Evolutionary conservation across 2,888 invertebrate genomes (phyloP).

Genomic region (Scrobipalpa atriplicella): DNA sequence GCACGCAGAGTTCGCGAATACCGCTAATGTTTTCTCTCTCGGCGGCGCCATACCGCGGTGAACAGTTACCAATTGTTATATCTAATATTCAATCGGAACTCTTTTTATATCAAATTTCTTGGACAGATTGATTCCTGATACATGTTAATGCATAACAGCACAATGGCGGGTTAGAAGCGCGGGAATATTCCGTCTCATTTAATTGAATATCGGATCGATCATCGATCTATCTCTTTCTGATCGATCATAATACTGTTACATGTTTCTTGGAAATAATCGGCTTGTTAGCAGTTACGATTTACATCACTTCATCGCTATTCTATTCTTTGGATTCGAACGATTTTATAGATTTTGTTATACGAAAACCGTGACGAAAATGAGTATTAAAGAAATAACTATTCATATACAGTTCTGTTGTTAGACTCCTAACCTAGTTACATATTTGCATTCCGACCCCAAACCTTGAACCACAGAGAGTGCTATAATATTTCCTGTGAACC

Average conservation of each 20-base stretch:
- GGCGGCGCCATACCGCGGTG: conserved; percentile 48
- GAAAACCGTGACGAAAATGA: too few species aligned
- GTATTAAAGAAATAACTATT: too few species aligned
- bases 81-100: conserved; percentile 65
- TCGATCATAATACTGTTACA: conserved; percentile 45
- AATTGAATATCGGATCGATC: conserved; percentile 76
- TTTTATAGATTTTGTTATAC: too few species aligned
- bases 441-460: not conserved
- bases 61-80: conserved; percentile 75
- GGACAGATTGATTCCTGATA: conserved; percentile 72
- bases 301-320: too few species aligned
- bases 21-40: conserved; percentile 50
- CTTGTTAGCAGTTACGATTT: too few species aligned
- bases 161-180: conserved; percentile 66
- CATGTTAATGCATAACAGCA: conserved; percentile 64
- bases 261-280: too few species aligned
- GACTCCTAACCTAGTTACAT: conserved; percentile 1
- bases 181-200: conserved; percentile 69
- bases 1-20: conserved; percentile 48
- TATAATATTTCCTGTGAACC: not conserved
- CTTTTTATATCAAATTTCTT: conserved; percentile 71
- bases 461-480: not conserved
- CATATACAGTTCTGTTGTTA: not conserved
- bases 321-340: too few species aligned
- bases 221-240: conserved; percentile 68